A percentile compares a stretch with the other conserved stretches of the same genome.
Evolutionary conservation across 2,113 vertebrate species (phyloP).

Genomic region (Indri indri): DNA sequence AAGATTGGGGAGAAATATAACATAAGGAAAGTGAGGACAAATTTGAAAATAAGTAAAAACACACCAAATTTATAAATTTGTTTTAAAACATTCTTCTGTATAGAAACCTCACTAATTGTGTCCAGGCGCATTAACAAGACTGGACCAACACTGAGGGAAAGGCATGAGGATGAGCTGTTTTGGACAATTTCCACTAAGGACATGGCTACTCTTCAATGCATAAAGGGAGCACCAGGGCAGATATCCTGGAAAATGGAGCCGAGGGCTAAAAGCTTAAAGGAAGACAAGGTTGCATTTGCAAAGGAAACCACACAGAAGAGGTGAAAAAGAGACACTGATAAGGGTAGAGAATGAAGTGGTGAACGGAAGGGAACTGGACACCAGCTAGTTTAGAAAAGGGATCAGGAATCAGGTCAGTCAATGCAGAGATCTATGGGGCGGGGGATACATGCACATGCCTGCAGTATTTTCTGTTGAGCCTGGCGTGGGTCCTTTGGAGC

Average conservation of each 20-base stretch:
- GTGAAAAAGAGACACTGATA: background rate
- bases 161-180: background rate
- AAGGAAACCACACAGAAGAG: background rate
- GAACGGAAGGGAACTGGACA: background rate
- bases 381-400: background rate
- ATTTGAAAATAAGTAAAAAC: conserved; percentile 9
- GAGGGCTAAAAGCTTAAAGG: background rate
- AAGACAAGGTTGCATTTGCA: background rate
- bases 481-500: background rate
- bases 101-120: background rate
- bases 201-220: background rate
- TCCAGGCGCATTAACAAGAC: background rate
- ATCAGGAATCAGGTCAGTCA: background rate
- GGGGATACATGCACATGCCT: background rate
- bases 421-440: background rate
- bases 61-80: background rate
- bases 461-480: background rate
- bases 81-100: background rate
- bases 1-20: background rate
- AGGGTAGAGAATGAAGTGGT: background rate
- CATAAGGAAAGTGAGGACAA: background rate
- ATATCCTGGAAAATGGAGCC: background rate
- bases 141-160: fast-evolving
- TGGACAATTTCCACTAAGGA: background rate
- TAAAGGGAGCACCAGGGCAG: fast-evolving